These are phyloP conservation scores for Mionectes macconnelli DNA, from an alignment of 2,113 vertebrate genomes.

Conservation along the genomic window DNA sequence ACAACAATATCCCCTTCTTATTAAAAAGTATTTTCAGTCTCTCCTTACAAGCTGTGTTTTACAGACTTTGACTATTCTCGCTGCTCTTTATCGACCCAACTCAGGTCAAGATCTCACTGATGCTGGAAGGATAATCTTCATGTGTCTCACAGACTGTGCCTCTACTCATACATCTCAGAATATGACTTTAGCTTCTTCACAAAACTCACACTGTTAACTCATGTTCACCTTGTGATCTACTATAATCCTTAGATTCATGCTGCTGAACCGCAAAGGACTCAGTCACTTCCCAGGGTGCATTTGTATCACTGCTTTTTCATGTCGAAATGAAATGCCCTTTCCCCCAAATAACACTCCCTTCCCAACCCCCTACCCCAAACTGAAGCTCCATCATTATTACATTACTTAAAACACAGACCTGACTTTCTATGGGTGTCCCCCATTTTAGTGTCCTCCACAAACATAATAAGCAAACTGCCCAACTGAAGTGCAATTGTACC, in stretches of 20 bases:
- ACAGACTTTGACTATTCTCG: neutral
- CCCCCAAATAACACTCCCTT: neutral
- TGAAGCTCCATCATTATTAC: neutral
- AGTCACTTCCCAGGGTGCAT: neutral
- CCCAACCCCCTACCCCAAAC: neutral
- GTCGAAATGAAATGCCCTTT: neutral
- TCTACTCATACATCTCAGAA: neutral
- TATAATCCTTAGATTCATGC: neutral
- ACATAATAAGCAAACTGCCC: neutral
- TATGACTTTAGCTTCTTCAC: neutral
- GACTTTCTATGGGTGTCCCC: neutral
- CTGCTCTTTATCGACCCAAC: neutral
- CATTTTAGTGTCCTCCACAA: neutral
- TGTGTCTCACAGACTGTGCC: neutral
- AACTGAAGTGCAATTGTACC: neutral
- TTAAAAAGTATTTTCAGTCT: neutral
- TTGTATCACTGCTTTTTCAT: neutral
- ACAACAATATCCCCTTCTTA: neutral
- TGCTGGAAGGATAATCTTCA: neutral
- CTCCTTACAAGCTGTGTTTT: neutral
- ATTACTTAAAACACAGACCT: neutral
- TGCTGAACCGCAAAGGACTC: neutral
- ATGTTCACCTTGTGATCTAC: neutral
- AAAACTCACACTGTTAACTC: neutral
- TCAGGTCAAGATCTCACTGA: neutral